Evolutionary conservation across 2,113 vertebrate species (phyloP), one percentile per base, ranked within the genome.

Genomic region (Daubentonia madagascariensis): DNA sequence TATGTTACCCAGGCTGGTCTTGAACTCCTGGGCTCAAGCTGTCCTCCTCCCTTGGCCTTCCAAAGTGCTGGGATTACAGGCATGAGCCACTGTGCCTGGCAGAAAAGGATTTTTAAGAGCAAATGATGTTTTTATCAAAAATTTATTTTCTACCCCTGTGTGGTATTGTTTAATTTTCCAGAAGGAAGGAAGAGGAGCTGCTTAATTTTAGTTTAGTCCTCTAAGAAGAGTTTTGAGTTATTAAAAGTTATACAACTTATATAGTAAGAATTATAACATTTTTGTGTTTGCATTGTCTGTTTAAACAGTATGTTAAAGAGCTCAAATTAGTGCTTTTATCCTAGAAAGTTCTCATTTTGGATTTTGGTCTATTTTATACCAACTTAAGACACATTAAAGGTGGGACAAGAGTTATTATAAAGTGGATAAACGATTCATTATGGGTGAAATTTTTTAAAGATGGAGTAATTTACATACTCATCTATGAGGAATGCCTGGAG

Each of bases 401-500:
- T 89, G 43, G 75, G 61, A 93, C 43, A 68, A 78, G 59, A n/a
- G 72, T 95, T 81, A 22, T 57, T 57, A 22, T 57, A 68, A 91
- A 96, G 48, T 73, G 50, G 52, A 57, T 13, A 52, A 94, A 4
- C 95, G 40, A 95, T 65, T 96, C 52, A 75, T 50, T 80, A 17
- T 85, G 90, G 86, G 52, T 92, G 84, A 88, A 81, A 61, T 92
- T 96, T 85, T 86, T 65, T 67, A 28, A 94, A 86, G 80, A 92
- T 11, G 8, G 32, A 79, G 54, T 94, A 83, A 86, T 83, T 90
- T 92, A 37, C 35, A 13, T 20, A 28, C 28, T 96, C 67, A 54
- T 96, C 32, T 65, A 2, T 57, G 50, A 92, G 73, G 79, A 86
- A 75, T 67, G 84, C 85, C 54, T 67, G 35, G 73, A 43, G 8